Percentiles rank a stretch among this genome's conserved stretches.
phyloP scores from a whole-genome alignment of 37 sponge, comb jelly and placozoan genomes.

The Chondrilla cf. caribensis region DNA sequence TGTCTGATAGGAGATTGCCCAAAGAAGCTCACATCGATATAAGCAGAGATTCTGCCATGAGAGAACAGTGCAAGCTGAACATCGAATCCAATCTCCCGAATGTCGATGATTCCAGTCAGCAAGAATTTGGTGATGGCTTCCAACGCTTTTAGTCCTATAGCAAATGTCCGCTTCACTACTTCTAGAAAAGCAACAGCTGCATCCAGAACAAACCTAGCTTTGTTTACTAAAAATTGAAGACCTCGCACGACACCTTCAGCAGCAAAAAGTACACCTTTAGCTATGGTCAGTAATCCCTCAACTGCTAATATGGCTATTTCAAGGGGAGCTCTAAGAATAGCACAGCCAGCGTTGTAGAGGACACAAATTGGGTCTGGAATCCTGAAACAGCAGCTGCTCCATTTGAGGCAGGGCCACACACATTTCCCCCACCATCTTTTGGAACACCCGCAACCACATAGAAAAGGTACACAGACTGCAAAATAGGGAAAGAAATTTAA shows the following conservation, averaged over 20 bases:
- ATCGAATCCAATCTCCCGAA: constrained; percentile 26
- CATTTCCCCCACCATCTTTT: constrained; percentile 27
- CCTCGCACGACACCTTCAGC: constrained; percentile 12
- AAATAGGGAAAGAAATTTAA: not conserved
- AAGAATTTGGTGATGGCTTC: not conserved
- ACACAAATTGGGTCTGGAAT: constrained; percentile 28
- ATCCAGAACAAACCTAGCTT: constrained; percentile 3
- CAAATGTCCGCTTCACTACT: not conserved
- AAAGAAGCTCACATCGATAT: not conserved
- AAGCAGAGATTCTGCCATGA: not conserved
- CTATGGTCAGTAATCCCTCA: not conserved
- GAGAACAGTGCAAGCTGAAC: not conserved
- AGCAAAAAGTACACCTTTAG: not conserved
- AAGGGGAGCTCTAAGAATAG: not conserved
- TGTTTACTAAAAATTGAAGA: constrained; percentile 1
- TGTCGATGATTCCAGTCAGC: constrained; percentile 14
- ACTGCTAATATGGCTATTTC: not conserved
- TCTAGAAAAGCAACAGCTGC: constrained; percentile 7
- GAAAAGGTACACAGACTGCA: constrained; percentile 29
- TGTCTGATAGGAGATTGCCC: not conserved
- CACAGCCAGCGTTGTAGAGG: constrained; percentile 23
- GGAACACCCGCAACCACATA: constrained; percentile 3
- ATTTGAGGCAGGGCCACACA: not conserved
- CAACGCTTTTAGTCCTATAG: not conserved
- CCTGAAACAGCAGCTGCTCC: constrained; percentile 33